A percentile compares a stretch with the other conserved stretches of the same genome.
Conservation (phyloP, 35 echinoderm and acorn worm genomes). For the Amphiura filiformis region DNA sequence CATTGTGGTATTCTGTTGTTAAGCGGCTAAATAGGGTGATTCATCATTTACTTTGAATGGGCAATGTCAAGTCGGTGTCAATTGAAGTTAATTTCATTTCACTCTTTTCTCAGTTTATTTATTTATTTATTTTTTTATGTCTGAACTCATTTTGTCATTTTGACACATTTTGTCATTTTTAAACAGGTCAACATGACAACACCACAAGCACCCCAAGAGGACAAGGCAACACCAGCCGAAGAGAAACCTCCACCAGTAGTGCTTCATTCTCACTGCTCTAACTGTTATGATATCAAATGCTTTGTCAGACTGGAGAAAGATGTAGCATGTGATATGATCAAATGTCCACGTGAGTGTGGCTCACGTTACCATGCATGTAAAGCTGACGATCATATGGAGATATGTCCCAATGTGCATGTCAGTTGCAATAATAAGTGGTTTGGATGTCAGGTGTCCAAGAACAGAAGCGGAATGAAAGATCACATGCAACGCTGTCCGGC, state of each 20-base stretch:
- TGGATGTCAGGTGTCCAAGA: slow-evolving; percentile 59
- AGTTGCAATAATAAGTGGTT: slow-evolving; percentile 39
- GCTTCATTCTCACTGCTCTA: slow-evolving; percentile 38
- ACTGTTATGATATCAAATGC: slow-evolving; percentile 27
- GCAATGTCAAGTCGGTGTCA: no score
- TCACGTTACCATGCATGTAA: slow-evolving; percentile 60
- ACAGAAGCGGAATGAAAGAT: neutral
- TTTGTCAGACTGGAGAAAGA: neutral
- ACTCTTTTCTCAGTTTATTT: no score
- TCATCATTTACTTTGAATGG: no score
- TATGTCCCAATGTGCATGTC: slow-evolving; percentile 51
- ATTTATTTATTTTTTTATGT: no score
- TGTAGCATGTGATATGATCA: slow-evolving; percentile 39
- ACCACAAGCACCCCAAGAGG: no score
- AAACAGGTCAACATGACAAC: neutral
- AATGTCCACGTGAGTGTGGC: slow-evolving; percentile 27
- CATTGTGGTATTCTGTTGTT: no score
- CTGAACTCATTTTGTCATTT: no score
- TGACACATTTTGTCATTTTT: neutral
- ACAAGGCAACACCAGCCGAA: no score
- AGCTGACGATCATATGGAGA: slow-evolving; percentile 42
- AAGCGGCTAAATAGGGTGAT: no score
- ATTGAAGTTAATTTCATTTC: no score
- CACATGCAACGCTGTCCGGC: slow-evolving; percentile 66
- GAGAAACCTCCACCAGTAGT: neutral